Conservation (phyloP, 2,888 invertebrate species). For the Melinopterus prodromus region DNA sequence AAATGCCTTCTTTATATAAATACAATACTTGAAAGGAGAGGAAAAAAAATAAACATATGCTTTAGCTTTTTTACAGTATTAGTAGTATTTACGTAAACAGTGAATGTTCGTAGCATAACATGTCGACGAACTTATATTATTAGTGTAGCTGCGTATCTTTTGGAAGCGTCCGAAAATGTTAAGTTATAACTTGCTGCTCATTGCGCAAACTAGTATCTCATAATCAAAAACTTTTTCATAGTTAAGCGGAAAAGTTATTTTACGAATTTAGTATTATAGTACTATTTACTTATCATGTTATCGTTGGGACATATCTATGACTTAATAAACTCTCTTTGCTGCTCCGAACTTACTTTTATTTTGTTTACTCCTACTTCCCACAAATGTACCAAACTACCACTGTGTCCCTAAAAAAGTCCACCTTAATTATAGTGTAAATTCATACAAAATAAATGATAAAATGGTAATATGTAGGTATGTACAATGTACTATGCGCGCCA, state of each 20-base stretch:
- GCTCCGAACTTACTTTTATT: conserved; percentile 27
- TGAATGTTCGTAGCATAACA: not conserved
- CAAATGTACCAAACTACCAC: no score
- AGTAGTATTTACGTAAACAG: conserved; percentile 13
- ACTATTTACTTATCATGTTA: conserved; percentile 43
- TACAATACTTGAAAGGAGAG: conserved; percentile 12
- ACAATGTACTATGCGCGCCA: no score
- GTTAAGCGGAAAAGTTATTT: conserved; percentile 6
- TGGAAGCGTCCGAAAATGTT: not conserved
- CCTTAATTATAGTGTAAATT: no score
- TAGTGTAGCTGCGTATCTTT: not conserved
- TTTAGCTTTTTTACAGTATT: conserved; percentile 45
- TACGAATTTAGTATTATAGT: conserved; percentile 25
- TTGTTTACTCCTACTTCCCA: not conserved
- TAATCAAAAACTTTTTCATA: conserved; percentile 12
- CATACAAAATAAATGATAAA: no score
- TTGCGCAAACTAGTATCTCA: conserved; percentile 14
- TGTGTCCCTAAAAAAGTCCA: no score
- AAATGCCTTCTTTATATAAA: conserved; percentile 42
- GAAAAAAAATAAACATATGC: conserved; percentile 35
- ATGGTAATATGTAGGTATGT: no score
- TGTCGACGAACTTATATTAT: not conserved
- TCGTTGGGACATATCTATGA: conserved; percentile 52
- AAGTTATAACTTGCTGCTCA: conserved; percentile 13
- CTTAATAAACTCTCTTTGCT: conserved; percentile 37